Evolutionary conservation across 2,113 vertebrate species (phyloP).

Genomic region (Crotalus viridis): DNA sequence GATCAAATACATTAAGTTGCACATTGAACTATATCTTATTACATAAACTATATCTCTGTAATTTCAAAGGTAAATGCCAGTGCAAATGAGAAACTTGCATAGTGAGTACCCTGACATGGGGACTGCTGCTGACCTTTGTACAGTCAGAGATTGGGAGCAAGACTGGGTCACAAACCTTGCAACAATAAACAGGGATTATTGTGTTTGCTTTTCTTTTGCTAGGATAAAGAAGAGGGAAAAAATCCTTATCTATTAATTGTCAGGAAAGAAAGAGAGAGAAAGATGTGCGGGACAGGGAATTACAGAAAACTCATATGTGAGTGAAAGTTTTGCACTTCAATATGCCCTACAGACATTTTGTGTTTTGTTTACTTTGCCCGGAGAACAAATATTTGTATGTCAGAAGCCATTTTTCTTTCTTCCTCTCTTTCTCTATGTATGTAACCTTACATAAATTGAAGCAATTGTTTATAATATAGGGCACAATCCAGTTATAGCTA

Average conservation of each 20-base stretch:
- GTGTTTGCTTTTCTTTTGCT: constrained; percentile 47
- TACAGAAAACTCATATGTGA: background rate
- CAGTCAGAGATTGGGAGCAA: constrained; percentile 26
- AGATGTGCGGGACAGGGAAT: background rate
- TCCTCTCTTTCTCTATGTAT: background rate
- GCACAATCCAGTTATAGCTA: background rate
- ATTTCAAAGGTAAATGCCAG: background rate
- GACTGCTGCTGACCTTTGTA: constrained; percentile 28
- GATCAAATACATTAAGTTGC: background rate
- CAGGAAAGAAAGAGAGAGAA: constrained; percentile 33
- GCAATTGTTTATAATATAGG: constrained; percentile 34
- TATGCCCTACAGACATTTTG: constrained; percentile 25
- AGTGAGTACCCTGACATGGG: constrained; percentile 2
- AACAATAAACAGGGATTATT: constrained; percentile 48
- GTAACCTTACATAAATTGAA: constrained; percentile 51
- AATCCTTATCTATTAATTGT: constrained; percentile 30
- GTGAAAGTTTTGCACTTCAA: constrained; percentile 19
- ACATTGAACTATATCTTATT: constrained; percentile 5
- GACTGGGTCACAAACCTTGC: constrained; percentile 32
- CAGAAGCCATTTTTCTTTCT: constrained; percentile 50
- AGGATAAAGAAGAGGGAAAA: constrained; percentile 12
- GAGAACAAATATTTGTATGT: constrained; percentile 42
- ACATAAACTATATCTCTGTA: background rate
- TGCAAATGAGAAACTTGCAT: constrained; percentile 22
- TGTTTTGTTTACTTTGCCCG: constrained; percentile 42